Evolutionary conservation across 2,113 vertebrate genomes (phyloP).

Genomic region (Xiphophorus hellerii): DNA sequence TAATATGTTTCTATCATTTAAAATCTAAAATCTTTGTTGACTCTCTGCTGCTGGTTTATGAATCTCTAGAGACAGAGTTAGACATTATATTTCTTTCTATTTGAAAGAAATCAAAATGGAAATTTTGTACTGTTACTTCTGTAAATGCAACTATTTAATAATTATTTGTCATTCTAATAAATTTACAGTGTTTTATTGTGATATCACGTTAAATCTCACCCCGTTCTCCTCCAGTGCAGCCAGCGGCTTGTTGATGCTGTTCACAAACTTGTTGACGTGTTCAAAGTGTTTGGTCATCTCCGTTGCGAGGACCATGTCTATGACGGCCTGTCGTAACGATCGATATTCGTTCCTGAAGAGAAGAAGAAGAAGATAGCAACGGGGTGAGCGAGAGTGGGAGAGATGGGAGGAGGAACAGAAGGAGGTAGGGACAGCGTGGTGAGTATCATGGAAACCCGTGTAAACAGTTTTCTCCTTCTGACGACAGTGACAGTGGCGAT

Average conservation of each 20-base stretch:
- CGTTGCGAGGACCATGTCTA: slow-evolving; percentile 98
- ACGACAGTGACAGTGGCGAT: slow-evolving; percentile 68
- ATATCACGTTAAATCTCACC: slow-evolving; percentile 79
- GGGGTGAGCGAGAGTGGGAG: neutral
- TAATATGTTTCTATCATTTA: slow-evolving; percentile 9
- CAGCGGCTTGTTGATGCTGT: slow-evolving; percentile 97
- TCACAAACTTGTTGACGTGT: slow-evolving; percentile 98
- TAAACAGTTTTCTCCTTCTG: slow-evolving; percentile 63
- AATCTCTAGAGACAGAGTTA: slow-evolving; percentile 14
- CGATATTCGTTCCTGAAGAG: slow-evolving; percentile 91
- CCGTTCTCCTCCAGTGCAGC: slow-evolving; percentile 88
- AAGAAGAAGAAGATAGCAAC: neutral
- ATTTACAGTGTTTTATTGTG: neutral
- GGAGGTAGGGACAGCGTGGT: slow-evolving; percentile 51
- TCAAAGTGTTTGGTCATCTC: slow-evolving; percentile 99
- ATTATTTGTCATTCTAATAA: neutral
- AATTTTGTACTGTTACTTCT: neutral
- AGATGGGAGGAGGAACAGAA: slow-evolving; percentile 9
- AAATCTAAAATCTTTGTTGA: slow-evolving; percentile 16
- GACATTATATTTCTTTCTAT: slow-evolving; percentile 12
- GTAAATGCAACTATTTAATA: neutral
- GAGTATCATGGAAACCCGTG: slow-evolving; percentile 59
- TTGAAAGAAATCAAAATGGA: neutral
- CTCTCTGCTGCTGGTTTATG: neutral
- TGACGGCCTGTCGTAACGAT: slow-evolving; percentile 91